A percentile compares a stretch with the other conserved stretches of the same genome.
Conservation (phyloP, 2,797 vertebrate genomes). For the Menidia menidia region DNA sequence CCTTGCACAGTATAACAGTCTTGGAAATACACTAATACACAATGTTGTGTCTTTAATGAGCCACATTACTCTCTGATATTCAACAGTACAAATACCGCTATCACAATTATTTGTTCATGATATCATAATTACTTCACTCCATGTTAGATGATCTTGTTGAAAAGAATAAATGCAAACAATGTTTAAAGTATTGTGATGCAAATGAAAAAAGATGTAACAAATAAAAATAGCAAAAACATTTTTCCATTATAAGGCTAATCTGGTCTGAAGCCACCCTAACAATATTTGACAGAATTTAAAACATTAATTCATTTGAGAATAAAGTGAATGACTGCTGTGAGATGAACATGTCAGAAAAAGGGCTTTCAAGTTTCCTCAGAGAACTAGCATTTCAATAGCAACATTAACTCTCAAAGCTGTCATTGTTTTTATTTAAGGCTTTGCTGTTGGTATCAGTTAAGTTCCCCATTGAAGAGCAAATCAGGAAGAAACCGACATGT, state of each 20-base stretch:
- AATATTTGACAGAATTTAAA: conserved; percentile 44
- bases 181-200: background rate
- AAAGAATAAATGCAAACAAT: background rate
- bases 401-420: conserved; percentile 85
- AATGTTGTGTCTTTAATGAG: background rate
- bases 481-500: conserved; percentile 80
- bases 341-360: conserved; percentile 86
- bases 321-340: conserved; percentile 77
- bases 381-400: conserved; percentile 85
- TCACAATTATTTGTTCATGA: too few species aligned
- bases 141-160: background rate
- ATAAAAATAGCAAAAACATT: too few species aligned
- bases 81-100: too few species aligned
- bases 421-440: conserved; percentile 85
- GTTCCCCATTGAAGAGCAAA: conserved; percentile 82
- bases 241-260: conserved; percentile 2
- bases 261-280: conserved; percentile 49
- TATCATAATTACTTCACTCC: background rate
- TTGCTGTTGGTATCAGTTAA: conserved; percentile 76
- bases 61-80: too few species aligned
- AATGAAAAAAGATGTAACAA: background rate
- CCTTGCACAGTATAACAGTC: background rate
- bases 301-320: conserved; percentile 61
- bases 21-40: background rate
- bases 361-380: conserved; percentile 84